Percentiles rank a stretch among this genome's conserved stretches.
Conservation (phyloP, 1,140 invertebrate genomes). For the Drosophila tropicalis region DNA sequence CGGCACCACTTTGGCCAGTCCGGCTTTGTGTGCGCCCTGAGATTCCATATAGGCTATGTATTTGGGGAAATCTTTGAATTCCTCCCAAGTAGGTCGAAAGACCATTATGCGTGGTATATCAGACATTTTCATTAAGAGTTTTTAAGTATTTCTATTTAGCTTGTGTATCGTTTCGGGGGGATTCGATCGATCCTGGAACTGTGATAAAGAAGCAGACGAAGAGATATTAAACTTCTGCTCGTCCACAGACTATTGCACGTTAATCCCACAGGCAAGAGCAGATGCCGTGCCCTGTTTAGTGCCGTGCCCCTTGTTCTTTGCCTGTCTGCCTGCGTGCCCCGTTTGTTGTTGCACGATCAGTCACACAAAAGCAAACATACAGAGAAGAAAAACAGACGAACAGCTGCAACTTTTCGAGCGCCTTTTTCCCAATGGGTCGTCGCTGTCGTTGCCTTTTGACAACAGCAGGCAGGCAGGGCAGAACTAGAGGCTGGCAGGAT, state of each 20-base stretch:
- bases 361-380: slow-evolving; percentile 50
- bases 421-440: slow-evolving; percentile 65
- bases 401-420: slow-evolving; percentile 73
- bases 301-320: slow-evolving; percentile 8
- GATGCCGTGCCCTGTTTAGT: slow-evolving; percentile 28
- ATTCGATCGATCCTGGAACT: slow-evolving; percentile 42
- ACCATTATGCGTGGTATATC: slow-evolving; percentile 86
- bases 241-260: slow-evolving; percentile 16
- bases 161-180: background rate
- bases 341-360: slow-evolving; percentile 24
- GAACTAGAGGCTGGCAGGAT: slow-evolving; percentile 67
- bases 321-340: slow-evolving; percentile 22
- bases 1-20: slow-evolving; percentile 97
- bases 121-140: slow-evolving; percentile 63
- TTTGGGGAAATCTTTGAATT: slow-evolving; percentile 97
- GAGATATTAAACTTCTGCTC: slow-evolving; percentile 43
- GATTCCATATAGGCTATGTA: slow-evolving; percentile 97
- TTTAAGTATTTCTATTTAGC: slow-evolving; percentile 1
- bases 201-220: slow-evolving; percentile 42
- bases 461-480: slow-evolving; percentile 38
- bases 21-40: slow-evolving; percentile 96
- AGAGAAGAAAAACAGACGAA: slow-evolving; percentile 40
- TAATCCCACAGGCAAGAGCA: slow-evolving; percentile 36
- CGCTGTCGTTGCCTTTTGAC: slow-evolving; percentile 23
- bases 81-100: slow-evolving; percentile 97